A percentile compares a stretch with the other conserved stretches of the same genome.
phyloP scores from a whole-genome alignment of 2,888 invertebrate species.

The Aspidiotus destructor region DNA sequence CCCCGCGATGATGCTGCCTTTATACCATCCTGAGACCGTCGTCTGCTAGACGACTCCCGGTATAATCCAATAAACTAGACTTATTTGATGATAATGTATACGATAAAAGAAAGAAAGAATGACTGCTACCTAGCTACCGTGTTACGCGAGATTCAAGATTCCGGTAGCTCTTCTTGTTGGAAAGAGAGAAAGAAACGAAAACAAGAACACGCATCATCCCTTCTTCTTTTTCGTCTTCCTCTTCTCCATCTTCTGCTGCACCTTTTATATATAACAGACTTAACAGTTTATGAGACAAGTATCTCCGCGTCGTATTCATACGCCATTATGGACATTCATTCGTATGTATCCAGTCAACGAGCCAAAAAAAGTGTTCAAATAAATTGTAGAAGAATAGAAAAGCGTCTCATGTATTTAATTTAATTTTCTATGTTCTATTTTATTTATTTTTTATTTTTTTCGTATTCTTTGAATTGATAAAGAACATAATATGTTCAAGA shows the following conservation, averaged over 20 bases:
- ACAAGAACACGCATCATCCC: background rate
- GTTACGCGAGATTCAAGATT: background rate
- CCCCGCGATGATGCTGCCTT: background rate
- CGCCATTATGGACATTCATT: background rate
- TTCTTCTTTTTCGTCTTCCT: background rate
- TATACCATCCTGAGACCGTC: background rate
- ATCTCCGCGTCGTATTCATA: background rate
- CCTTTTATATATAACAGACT: no score
- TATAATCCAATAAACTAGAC: constrained; percentile 5
- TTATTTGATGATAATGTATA: constrained; percentile 24
- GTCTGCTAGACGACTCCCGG: background rate
- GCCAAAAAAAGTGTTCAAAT: no score
- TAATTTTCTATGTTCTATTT: no score
- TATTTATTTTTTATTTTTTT: no score
- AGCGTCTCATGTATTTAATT: no score
- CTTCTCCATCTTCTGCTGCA: constrained; percentile 1
- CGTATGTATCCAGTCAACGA: background rate
- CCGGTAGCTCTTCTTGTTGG: constrained; percentile 3
- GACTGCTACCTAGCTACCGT: constrained; percentile 5
- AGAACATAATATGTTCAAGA: no score
- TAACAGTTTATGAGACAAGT: background rate
- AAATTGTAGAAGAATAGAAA: no score
- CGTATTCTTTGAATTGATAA: no score
- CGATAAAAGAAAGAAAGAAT: constrained; percentile 3
- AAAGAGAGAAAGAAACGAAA: background rate